Evolutionary conservation across 1,140 invertebrate species (phyloP), one percentile per base, ranked within the genome.

Genomic region (Drosophila sp.): DNA sequence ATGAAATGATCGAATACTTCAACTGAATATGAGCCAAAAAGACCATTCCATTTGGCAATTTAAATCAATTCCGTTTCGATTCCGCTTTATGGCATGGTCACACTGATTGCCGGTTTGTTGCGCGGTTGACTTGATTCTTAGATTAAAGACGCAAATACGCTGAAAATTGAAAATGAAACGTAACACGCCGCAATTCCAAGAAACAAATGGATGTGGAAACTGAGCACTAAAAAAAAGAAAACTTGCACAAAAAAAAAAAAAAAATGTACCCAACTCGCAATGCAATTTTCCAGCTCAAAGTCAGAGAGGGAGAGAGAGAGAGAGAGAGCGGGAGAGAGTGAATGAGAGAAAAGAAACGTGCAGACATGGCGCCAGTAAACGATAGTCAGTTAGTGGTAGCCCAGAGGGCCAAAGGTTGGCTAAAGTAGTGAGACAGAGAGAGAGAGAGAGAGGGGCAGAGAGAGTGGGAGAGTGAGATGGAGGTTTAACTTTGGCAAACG

Each of bases 81-180:
- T 63, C 50, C 54, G 60, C 54, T 35, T 2, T 0, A 7, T 27
- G n/a, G 38, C 35, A 60, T 17, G 54, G 54, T 56, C 54, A 56
- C 54, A 56, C 54, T 56, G 54, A 56, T 25, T 50, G 44, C 23
- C 10, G 23, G 23, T 50, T 50, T 27, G 44, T 25, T 50, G 25
- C 6, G 23, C 10, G 44, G 6, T 50, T 10, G 23, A 23, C 3
- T 50, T 27, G 44, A 35, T 30, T 23, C 25, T 38, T 44, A 62
- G 67, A 70, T 72, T 72, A 58, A 72, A 72, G 44, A 23, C 61
- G 35, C 11, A 79, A 87, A 79, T 85, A 63, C 65, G 79, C 78
- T 72, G 79, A 87, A 87, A 85, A 85, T 85, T 82, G 82, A 87
- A 85, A 87, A 85, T 82, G 71, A 87, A 87, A 82, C 82, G 68